Evolutionary conservation across 2,113 vertebrate genomes (phyloP).

Genomic region (Ceyx melanurus): DNA sequence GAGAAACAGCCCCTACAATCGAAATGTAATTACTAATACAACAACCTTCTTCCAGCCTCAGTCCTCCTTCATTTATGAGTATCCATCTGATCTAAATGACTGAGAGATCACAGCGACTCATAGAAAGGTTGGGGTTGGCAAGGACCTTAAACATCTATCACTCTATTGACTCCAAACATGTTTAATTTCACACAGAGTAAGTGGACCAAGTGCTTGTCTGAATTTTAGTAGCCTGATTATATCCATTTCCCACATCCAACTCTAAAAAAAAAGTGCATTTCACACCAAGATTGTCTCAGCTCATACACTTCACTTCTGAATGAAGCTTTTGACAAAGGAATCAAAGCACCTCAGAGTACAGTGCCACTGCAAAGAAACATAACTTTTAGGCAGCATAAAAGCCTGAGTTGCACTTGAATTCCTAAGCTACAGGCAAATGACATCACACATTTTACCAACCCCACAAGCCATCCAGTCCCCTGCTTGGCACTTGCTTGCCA

Average conservation of each 20-base stretch:
- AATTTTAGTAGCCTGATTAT: neutral
- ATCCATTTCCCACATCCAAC: neutral
- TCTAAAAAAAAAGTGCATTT: neutral
- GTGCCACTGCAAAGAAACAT: neutral
- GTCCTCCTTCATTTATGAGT: neutral
- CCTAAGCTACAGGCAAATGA: neutral
- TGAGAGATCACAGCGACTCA: neutral
- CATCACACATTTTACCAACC: neutral
- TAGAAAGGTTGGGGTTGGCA: too few species aligned
- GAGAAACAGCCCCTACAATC: neutral
- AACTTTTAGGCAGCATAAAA: constrained; percentile 1
- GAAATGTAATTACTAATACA: neutral
- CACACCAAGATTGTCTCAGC: neutral
- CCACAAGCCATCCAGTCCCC: neutral
- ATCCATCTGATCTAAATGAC: neutral
- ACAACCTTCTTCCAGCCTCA: neutral
- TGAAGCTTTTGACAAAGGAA: neutral
- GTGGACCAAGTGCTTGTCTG: neutral
- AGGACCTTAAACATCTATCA: neutral
- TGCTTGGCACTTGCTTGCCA: neutral
- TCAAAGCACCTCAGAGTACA: neutral
- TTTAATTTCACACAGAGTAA: neutral
- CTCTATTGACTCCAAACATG: neutral
- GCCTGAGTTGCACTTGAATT: neutral
- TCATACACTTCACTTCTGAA: neutral